Evolutionary conservation across 1,140 invertebrate genomes (phyloP), one percentile per base, ranked within the genome.

Genomic region (Anoplophora glabripennis): DNA sequence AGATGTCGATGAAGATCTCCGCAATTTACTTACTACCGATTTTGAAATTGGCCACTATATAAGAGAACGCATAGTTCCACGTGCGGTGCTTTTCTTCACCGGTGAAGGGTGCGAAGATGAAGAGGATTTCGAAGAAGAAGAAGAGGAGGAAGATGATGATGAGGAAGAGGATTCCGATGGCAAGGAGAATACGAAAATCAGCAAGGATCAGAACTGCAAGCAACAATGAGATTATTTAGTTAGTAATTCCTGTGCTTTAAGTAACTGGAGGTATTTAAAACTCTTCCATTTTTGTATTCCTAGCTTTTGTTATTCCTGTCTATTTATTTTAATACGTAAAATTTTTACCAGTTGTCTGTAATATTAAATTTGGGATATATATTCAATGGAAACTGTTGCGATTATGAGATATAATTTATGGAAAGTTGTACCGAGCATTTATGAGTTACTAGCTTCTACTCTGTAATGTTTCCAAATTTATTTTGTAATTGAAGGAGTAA

Each of bases 1-100:
- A 63, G 86, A 92, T 56, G 78, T 93, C 40, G 89, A 93, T 69
- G 86, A 89, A 52, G 88, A 91, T 34, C 81, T 83, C 14, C 21
- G 46, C 66, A 83, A 87, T 67, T 76, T 96, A 51, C 76, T 98
- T 61, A 91, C 89, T 4, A 89, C 87, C 61, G 95, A 99, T 80
- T 98, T 96, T 78, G 95, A 98, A 82, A 94, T 98, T 76, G 96
- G 96, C n/a, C 94, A 98, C 79, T 96, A 97, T 76, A 91, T 98
- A 70, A 86, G 93, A 69, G 94, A 97, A 74, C 83, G 92, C 63
- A 88, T 98, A 66, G 87, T 98, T 67, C 94, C 94, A 21, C 85
- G 89, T 75, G 94, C 94, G 65, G 90, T 98, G 47, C 82, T 99
- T 21, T 96, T 94, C 69, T 98, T 87, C 74, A 99, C 96, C 67